Evolutionary conservation across 2,888 invertebrate genomes (phyloP).

Genomic region (Unio delphinus): DNA sequence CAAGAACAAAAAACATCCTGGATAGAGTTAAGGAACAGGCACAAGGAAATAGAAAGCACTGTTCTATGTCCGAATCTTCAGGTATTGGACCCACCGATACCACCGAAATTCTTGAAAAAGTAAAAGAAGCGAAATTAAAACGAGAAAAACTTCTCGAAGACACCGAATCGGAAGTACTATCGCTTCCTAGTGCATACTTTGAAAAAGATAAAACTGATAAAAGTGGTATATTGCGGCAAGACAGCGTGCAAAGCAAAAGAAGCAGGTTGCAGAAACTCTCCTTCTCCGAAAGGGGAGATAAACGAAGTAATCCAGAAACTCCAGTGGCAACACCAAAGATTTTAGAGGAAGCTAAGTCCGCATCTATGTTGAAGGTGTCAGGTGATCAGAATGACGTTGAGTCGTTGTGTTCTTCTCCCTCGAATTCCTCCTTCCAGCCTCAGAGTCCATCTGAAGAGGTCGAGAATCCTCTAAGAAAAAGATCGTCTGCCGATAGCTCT

Average conservation of each 20-base stretch:
- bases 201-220: conserved; percentile 38
- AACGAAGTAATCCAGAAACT: conserved; percentile 22
- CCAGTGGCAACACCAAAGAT: conserved; percentile 42
- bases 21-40: conserved; percentile 63
- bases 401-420: conserved; percentile 17
- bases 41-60: conserved; percentile 29
- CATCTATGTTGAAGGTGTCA: conserved; percentile 5
- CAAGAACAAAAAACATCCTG: conserved; percentile 59
- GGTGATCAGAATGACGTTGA: conserved; percentile 12
- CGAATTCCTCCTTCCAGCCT: neutral
- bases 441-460: conserved; percentile 3
- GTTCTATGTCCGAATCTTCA: conserved; percentile 47
- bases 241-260: conserved; percentile 28
- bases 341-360: conserved; percentile 19
- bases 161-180: conserved; percentile 62
- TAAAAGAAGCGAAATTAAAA: conserved; percentile 63
- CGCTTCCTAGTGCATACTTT: conserved; percentile 57
- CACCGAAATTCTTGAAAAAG: conserved; percentile 51
- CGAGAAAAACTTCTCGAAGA: conserved; percentile 61
- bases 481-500: conserved; percentile 14
- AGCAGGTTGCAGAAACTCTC: conserved; percentile 47
- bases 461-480: conserved; percentile 19
- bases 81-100: conserved; percentile 38
- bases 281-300: conserved; percentile 49
- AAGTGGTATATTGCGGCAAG: conserved; percentile 21